Conservation (phyloP, 2,888 invertebrate species). For the Podabrus alpinus region DNA sequence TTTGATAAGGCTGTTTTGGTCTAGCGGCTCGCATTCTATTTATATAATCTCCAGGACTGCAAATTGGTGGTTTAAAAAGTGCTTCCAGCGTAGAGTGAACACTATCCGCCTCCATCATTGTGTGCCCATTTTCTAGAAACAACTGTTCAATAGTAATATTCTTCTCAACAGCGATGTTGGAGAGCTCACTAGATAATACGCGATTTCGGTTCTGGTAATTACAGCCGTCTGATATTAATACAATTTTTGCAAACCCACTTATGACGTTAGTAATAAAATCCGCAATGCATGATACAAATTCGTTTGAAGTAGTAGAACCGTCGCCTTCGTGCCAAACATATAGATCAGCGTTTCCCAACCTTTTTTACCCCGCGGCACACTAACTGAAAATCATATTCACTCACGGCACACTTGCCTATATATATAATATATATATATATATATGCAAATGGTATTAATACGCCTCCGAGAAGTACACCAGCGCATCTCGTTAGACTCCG, state of each 20-base stretch:
- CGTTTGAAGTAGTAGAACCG: constrained; percentile 28
- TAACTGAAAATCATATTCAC: too few relatives aligned
- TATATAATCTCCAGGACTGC: constrained; percentile 3
- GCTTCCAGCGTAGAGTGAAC: neutral
- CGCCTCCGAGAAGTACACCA: too few relatives aligned
- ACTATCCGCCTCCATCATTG: neutral
- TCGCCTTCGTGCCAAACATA: constrained; percentile 37
- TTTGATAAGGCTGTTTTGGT: neutral
- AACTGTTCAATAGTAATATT: neutral
- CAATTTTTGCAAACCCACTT: too few relatives aligned
- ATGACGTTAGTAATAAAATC: constrained; percentile 10
- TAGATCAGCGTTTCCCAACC: too few relatives aligned
- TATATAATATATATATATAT: too few relatives aligned
- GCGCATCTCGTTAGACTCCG: too few relatives aligned
- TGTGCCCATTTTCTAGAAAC: neutral
- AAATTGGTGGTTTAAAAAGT: neutral
- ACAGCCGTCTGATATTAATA: too few relatives aligned
- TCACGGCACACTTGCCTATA: too few relatives aligned
- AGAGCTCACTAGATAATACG: neutral
- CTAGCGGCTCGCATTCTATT: neutral
- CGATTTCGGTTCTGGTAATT: neutral
- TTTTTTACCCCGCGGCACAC: too few relatives aligned
- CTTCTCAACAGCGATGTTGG: neutral
- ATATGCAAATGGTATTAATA: too few relatives aligned
- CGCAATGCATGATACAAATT: constrained; percentile 29